phyloP scores from a whole-genome alignment of 2,797 vertebrate species.

The Protosalanx chinensis region DNA sequence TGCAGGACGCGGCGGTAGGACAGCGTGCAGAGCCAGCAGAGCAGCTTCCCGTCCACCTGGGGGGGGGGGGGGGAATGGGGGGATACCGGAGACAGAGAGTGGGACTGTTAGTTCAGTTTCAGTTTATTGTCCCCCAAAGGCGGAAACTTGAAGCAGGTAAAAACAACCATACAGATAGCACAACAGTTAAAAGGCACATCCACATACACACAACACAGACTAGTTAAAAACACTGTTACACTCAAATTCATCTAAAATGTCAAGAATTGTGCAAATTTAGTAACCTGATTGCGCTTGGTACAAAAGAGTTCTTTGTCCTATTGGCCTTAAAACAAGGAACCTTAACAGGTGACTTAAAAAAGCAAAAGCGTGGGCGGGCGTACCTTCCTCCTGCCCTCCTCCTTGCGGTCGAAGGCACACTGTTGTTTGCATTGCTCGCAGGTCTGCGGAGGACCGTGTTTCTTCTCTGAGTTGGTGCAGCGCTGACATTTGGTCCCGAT shows the following conservation, averaged over 20 bases:
- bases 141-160: no score
- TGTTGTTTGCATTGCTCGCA: slow-evolving; percentile 99
- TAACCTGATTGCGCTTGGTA: no score
- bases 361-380: not conserved
- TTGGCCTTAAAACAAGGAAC: not conserved
- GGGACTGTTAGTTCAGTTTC: not conserved
- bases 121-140: no score
- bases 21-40: slow-evolving; percentile 97
- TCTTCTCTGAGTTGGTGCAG: slow-evolving; percentile 98
- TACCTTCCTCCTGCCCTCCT: slow-evolving; percentile 95
- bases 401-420: slow-evolving; percentile 96
- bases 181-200: no score
- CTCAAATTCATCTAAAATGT: no score
- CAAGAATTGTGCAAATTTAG: no score
- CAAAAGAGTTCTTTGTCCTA: no score
- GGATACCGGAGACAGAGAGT: not conserved
- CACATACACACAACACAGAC: no score
- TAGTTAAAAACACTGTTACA: no score
- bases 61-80: slow-evolving; percentile 8
- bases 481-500: slow-evolving; percentile 99
- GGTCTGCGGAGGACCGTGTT: slow-evolving; percentile 95
- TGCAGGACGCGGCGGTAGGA: slow-evolving; percentile 98
- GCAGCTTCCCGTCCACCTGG: slow-evolving; percentile 95
- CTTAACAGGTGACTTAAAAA: no score
- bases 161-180: no score